These are phyloP conservation scores for Onychomys leucogaster DNA, from an alignment of 2,797 vertebrate species.

Conservation along the genomic window DNA sequence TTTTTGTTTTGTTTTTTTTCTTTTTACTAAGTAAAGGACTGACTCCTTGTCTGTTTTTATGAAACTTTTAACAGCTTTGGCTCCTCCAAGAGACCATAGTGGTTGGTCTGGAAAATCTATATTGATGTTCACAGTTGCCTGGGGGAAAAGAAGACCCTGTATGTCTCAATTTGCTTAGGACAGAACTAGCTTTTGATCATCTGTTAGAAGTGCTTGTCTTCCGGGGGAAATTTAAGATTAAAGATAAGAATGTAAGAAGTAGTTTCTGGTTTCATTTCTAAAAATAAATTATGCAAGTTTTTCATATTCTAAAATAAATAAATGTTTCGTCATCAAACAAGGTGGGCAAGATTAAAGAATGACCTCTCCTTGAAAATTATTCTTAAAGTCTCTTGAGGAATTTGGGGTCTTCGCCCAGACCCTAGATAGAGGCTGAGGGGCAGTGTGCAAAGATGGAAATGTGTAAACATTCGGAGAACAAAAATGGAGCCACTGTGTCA, in stretches of 20 bases:
- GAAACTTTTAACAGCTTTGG: background rate
- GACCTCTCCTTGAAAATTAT: background rate
- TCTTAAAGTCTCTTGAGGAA: background rate
- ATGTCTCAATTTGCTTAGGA: slow-evolving; percentile 1
- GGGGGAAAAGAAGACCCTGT: background rate
- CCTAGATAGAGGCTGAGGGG: background rate
- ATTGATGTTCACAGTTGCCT: background rate
- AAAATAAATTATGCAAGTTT: slow-evolving; percentile 6
- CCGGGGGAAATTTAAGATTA: slow-evolving; percentile 44
- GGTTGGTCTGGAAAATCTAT: slow-evolving; percentile 58
- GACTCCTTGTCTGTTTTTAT: slow-evolving; percentile 27
- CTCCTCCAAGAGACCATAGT: slow-evolving; percentile 24
- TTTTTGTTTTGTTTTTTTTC: background rate
- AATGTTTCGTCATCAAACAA: slow-evolving; percentile 28
- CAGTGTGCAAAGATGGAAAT: background rate
- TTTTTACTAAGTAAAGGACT: slow-evolving; percentile 55
- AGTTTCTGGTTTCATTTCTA: slow-evolving; percentile 36
- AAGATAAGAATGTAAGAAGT: slow-evolving; percentile 37
- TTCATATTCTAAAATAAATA: slow-evolving; percentile 53
- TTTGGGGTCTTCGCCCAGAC: background rate
- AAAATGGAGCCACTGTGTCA: background rate
- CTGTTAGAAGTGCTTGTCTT: slow-evolving; percentile 53
- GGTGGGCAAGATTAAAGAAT: background rate
- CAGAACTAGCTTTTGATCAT: slow-evolving; percentile 50
- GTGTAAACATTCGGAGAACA: background rate